Evolutionary conservation across 1,140 invertebrate genomes (phyloP).

Genomic region (Dysdera silvatica): DNA sequence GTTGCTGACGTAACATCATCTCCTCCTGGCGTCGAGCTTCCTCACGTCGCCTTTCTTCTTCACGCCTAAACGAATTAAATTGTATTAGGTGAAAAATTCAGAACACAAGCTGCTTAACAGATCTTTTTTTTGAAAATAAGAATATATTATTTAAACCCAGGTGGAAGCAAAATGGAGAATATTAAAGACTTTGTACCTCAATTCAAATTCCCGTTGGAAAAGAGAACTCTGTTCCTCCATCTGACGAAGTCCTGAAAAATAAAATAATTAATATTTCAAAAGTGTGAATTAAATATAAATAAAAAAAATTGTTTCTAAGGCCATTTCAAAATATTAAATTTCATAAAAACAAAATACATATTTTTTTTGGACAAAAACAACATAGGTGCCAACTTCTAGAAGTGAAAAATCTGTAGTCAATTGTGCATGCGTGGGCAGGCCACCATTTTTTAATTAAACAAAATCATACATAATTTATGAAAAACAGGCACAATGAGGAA

Average conservation of each 20-base stretch:
- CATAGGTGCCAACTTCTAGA: too few species aligned
- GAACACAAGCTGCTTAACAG: neutral
- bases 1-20: conserved; percentile 67
- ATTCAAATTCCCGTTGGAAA: conserved; percentile 77
- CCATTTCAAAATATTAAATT: neutral
- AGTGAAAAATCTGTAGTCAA: too few species aligned
- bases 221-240: conserved; percentile 78
- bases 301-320: neutral
- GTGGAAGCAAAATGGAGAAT: too few species aligned
- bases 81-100: neutral
- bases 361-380: neutral
- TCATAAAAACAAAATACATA: neutral
- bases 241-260: conserved; percentile 61
- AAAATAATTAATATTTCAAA: conserved; percentile 4
- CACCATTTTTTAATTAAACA: too few species aligned
- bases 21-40: conserved; percentile 69
- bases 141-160: too few species aligned
- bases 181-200: conserved; percentile 56
- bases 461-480: too few species aligned
- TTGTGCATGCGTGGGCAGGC: too few species aligned
- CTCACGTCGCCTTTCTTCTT: conserved; percentile 53
- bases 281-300: neutral
- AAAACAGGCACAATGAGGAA: too few species aligned
- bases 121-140: neutral
- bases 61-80: conserved; percentile 12